Evolutionary conservation across 2,888 invertebrate genomes (phyloP), one percentile per base, ranked within the genome.

Genomic region (Gandaritis pyraliata): DNA sequence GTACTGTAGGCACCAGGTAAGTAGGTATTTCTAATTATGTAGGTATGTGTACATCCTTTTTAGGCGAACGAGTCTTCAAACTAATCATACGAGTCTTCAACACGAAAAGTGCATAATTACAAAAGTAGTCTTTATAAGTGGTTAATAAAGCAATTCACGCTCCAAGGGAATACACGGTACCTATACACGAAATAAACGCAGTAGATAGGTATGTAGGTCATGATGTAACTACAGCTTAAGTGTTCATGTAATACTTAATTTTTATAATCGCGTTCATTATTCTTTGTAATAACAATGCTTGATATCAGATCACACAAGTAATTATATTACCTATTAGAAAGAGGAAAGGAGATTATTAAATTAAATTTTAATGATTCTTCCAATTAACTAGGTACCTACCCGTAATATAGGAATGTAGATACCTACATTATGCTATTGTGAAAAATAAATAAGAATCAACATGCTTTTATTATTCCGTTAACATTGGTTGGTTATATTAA

Each of bases 141-240:
- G 70, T 69, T 78, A 74, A 73, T 75, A 74, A 78, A 79, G 71
- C 79, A 71, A 75, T 86, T 84, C 81, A 86, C 82, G 85, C 82
- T 81, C 75, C 75, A 81, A 76, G 78, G 74, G 78, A 80, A 76
- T 76, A 76, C 53, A 33, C n/a, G n/a, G n/a, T 56, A 43, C 33
- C 41, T 77, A 72, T 74, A 66, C 76, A 67, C 65, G 68, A 72
- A 72, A 70, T 72, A 77, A 76, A 74, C 68, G 68, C 71, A 65
- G 67, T 74, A 84, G 79, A 76, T 85, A 77, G 86, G 87, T 74
- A 84, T 80, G 77, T 86, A 76, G 86, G 87, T 79, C 86, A 80
- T 87, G 79, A 87, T 79, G 87, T 86, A 87, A 88, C 80, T 72
- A 81, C 79, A 79, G 83, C 85, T 65, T 82, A 77, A 73, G 66